Evolutionary conservation across 2,888 invertebrate genomes (phyloP), one percentile per base, ranked within the genome.

Genomic region (Argyra leucocephala): DNA sequence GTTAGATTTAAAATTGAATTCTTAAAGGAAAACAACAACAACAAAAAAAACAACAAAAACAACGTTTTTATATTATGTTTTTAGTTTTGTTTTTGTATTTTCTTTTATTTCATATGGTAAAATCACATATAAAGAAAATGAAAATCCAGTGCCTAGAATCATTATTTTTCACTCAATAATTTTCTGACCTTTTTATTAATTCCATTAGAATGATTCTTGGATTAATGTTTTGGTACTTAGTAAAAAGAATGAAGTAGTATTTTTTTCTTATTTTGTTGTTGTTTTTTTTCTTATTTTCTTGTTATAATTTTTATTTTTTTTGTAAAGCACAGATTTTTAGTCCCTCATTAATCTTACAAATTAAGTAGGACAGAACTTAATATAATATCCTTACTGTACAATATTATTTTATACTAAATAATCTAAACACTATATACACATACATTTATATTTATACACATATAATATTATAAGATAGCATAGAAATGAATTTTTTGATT

Each of bases 111-210:
- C 31, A 31, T 31, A 31, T 10, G 10, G n/a, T 31, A 31, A n/a
- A 5, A 31, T 31, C 31, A 31, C 5, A 15, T 18, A 48, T 2
- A 48, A 48, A 9, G 15, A 48, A 48, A 18, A 48, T 5, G 5
- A 48, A 48, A 48, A 48, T n/a, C n/a, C n/a, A n/a, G n/a, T n/a
- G n/a, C 48, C 18, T 48, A 48, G 48, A 18, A 18, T 48, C 48
- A 48, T 48, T 48, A 48, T 48, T 48, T 48, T 48, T 48, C 48
- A 48, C 48, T 48, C 48, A 48, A 48, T 48, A 48, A 48, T 48
- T 48, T 48, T 48, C 10, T 48, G 48, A 48, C 48, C 48, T 48
- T 48, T 48, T 48, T 48, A 48, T 48, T 48, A 48, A 48, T 48
- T 48, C 48, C 48, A 48, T 48, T 48, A 48, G 48, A 48, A 48